These are phyloP conservation scores for Engraulis encrasicolus DNA, from an alignment of 2,113 vertebrate species.

Conservation along the genomic window DNA sequence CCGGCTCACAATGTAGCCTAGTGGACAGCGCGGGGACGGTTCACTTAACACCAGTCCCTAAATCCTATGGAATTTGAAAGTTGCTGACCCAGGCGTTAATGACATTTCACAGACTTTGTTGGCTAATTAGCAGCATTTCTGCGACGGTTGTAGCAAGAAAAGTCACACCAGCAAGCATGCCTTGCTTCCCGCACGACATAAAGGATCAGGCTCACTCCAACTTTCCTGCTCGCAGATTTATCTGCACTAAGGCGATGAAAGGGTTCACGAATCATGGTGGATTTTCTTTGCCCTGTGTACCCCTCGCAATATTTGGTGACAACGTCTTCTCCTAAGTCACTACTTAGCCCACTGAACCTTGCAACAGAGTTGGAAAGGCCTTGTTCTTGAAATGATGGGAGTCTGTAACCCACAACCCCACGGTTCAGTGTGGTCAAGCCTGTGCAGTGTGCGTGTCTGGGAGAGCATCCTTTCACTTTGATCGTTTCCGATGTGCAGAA, in stretches of 20 bases:
- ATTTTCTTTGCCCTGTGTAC: slow-evolving; percentile 23
- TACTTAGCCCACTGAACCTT: slow-evolving; percentile 1
- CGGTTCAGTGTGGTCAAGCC: not conserved
- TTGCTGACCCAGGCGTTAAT: slow-evolving; percentile 65
- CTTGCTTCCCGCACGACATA: slow-evolving; percentile 41
- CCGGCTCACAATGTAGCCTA: not conserved
- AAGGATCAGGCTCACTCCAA: slow-evolving; percentile 43
- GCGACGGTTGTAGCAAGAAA: slow-evolving; percentile 38
- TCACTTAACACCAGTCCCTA: slow-evolving; percentile 23
- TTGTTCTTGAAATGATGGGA: slow-evolving; percentile 11
- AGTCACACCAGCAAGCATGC: slow-evolving; percentile 43
- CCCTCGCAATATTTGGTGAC: slow-evolving; percentile 23
- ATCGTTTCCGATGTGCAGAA: not conserved
- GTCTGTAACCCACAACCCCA: not conserved
- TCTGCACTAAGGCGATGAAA: slow-evolving; percentile 51
- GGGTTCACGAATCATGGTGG: slow-evolving; percentile 31
- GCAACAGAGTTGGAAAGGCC: slow-evolving; percentile 10
- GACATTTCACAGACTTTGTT: slow-evolving; percentile 59
- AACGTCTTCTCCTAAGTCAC: not conserved
- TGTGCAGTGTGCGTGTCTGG: not conserved
- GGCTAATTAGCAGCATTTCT: slow-evolving; percentile 63
- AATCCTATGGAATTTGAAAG: slow-evolving; percentile 52
- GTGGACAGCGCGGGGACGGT: not conserved
- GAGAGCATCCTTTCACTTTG: not conserved
- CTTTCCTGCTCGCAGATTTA: slow-evolving; percentile 40